A percentile compares a stretch with the other conserved stretches of the same genome.
These are phyloP conservation scores for Mamestra configurata DNA, from an alignment of 1,140 invertebrate species.

Conservation along the genomic window DNA sequence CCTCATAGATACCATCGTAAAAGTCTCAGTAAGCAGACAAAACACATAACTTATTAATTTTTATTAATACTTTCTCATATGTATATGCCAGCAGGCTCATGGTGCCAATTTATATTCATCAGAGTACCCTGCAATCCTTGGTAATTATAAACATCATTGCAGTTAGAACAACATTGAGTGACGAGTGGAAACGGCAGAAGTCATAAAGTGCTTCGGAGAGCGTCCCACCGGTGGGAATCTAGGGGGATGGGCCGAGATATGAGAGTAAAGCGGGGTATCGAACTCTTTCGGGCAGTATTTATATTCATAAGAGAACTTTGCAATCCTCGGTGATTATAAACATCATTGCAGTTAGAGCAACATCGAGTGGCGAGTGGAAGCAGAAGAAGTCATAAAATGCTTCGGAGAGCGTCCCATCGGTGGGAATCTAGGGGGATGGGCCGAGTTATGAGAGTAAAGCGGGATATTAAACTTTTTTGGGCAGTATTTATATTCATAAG, in stretches of 20 bases:
- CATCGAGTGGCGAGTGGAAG: conserved; percentile 22
- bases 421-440: background rate
- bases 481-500: too few species aligned
- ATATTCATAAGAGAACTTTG: too few species aligned
- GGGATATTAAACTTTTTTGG: background rate
- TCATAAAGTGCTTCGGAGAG: conserved; percentile 39
- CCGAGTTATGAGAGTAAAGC: background rate
- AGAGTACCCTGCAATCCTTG: conserved; percentile 32
- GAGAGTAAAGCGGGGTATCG: background rate
- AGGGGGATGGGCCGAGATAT: background rate
- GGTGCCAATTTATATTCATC: conserved; percentile 40
- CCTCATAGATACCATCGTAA: background rate
- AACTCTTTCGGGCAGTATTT: too few species aligned
- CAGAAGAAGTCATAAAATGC: conserved; percentile 41
- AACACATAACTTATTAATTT: conserved; percentile 32
- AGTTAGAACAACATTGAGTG: conserved; percentile 39
- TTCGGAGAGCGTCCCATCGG: conserved; percentile 9
- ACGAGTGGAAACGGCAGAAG: conserved; percentile 22
- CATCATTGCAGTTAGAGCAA: conserved; percentile 36
- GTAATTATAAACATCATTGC: conserved; percentile 44
- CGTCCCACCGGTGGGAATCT: conserved; percentile 19
- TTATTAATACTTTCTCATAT: conserved; percentile 19
- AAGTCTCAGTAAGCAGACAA: background rate
- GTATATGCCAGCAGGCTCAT: background rate
- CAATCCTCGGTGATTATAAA: conserved; percentile 43